Base-by-base conservation (phyloP, 2,888 invertebrate genomes). In the Lasioglossum pauxillum region DNA sequence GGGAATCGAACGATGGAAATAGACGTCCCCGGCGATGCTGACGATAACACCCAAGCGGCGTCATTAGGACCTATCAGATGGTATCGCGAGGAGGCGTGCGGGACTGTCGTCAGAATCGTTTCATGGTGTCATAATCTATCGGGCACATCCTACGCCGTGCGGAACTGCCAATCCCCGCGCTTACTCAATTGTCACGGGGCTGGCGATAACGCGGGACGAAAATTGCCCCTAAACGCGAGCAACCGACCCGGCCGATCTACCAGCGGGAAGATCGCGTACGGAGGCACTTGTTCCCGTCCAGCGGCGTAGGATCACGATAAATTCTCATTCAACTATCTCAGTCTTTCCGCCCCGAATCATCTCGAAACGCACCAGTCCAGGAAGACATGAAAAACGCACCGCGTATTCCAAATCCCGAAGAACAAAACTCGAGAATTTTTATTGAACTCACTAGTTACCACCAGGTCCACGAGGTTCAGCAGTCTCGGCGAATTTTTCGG, bases 41-140 rank as follows among this genome's bases (percentile, higher is more conserved):
- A 82, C 77, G 80, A 80, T 81, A 78, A 75, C 82, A 44, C 60
- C 31, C 44, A 49, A 73, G 46, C 80, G 83, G 19, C 75, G 79
- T 80, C 80, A 80, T 86, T 80, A 83, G 80, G 80, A 60, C 78
- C 75, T 78, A 78, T 80, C 83, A 49, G 80, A 83, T 38, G 67
- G 46, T 82, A 82, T 85, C 77, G 41, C 27, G 74, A 35, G 41
- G 38, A 14, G 74, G 64, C 67, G 41, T 76, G 60, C 53, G 46
- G 57, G n/a, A 23, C 31, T 75, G 77, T 49, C 83, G 71, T 82
- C 60, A 38, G 49, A 72, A 73, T 44, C 76, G 60, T 44, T 71
- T 44, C 73, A 80, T 73, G 71, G n/a, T n/a, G 41, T 31, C 19
- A 35, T 78, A 35, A 27, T 57, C 64, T 4, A 69, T 53, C 46